A percentile compares a stretch with the other conserved stretches of the same genome.
These are phyloP conservation scores for Halichoerus grypus DNA, from an alignment of 2,113 vertebrate genomes.

Conservation along the genomic window DNA sequence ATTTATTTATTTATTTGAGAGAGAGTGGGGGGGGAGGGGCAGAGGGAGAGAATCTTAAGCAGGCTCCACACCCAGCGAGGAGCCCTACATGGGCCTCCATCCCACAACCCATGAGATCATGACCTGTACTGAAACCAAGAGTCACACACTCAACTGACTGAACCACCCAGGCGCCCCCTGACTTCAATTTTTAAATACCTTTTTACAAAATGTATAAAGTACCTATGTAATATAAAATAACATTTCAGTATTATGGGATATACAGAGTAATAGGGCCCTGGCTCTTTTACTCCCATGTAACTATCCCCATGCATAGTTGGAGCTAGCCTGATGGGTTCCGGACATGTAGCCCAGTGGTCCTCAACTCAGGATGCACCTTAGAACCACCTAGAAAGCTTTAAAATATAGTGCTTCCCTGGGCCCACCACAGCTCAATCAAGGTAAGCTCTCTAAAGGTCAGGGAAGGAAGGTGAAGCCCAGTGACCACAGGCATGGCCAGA, in stretches of 20 bases:
- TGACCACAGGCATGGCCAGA: not conserved
- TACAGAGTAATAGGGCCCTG: not conserved
- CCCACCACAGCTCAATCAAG: not conserved
- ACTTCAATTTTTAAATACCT: not conserved
- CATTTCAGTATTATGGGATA: not conserved
- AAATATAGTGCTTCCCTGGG: not conserved
- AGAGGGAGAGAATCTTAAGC: not conserved
- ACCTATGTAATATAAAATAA: not conserved
- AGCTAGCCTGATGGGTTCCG: fast-evolving
- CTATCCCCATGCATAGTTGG: fast-evolving
- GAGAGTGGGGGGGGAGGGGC: not conserved
- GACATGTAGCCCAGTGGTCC: not conserved
- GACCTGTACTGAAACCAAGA: not conserved
- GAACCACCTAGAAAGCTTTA: not conserved
- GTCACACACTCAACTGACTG: not conserved
- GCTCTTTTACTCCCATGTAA: not conserved
- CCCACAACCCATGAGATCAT: not conserved
- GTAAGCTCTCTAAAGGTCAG: not conserved
- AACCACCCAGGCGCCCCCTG: not conserved
- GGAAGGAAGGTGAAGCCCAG: not conserved
- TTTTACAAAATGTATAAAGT: not conserved
- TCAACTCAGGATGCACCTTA: not conserved
- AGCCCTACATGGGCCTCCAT: not conserved
- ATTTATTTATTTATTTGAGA: not conserved
- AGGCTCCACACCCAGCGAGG: not conserved